Conservation (phyloP, 2,797 vertebrate genomes). For the Halcyon smyrnensis region DNA sequence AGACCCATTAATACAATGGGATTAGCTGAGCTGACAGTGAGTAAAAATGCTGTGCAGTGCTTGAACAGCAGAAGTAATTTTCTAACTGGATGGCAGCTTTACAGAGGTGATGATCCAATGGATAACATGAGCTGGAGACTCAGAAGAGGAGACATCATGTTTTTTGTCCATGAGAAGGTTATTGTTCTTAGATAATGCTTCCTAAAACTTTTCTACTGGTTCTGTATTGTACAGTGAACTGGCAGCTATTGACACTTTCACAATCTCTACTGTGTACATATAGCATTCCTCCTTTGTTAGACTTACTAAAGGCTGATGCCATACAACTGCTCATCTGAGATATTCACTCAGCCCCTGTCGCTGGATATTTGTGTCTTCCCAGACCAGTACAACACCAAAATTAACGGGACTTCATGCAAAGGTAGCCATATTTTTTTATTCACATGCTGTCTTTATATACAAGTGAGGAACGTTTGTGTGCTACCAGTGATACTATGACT, state of each 20-base stretch:
- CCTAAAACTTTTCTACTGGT: background rate
- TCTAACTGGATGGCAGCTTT: background rate
- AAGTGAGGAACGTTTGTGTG: background rate
- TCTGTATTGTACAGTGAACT: background rate
- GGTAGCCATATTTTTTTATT: background rate
- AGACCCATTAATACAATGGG: background rate
- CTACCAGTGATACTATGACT: background rate
- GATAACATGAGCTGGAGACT: background rate
- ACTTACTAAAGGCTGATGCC: background rate
- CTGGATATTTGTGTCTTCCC: background rate
- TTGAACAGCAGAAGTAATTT: conserved; percentile 26
- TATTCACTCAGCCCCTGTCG: background rate
- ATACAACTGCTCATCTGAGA: background rate
- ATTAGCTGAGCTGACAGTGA: conserved; percentile 9
- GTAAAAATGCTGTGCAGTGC: background rate
- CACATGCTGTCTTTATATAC: background rate
- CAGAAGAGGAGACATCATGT: background rate
- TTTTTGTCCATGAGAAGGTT: background rate
- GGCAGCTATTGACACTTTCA: background rate
- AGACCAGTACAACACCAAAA: background rate
- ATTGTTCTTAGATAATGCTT: background rate
- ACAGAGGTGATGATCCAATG: background rate
- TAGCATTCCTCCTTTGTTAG: background rate
- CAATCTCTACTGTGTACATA: background rate
- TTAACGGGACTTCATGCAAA: background rate